Evolutionary conservation across 1,140 invertebrate genomes (phyloP), one percentile per base, ranked within the genome.

Genomic region (Formica exsecta): DNA sequence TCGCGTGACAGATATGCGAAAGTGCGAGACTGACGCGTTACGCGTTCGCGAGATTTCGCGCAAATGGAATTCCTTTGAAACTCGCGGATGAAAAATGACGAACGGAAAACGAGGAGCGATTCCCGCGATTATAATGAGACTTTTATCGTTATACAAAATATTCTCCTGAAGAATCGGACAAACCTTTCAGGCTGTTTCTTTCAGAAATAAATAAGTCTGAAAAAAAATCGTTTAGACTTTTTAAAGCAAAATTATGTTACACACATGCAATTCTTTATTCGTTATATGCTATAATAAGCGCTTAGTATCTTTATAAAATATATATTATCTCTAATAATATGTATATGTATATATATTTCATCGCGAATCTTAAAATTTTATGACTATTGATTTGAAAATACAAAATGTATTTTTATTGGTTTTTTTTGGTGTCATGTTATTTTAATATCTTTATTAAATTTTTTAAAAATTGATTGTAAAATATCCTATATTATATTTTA

Each of bases 1-100:
- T 32, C 68, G 32, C 51, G 29, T 83, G 85, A 86, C 61, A 65
- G 66, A 86, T 86, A 68, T 57, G 38, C 62, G n/a, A 36, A 84
- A 84, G 79, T 48, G 68, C 79, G 75, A 79, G 70, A 44, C 61
- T 65, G 51, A 70, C 41, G 44, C 65, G 51, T 85, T 65, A 77
- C 61, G 81, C 73, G 51, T 54, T 29, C 29, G 73, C 44, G 61
- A 57, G 59, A 85, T 64, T 44, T 38, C 61, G 44, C 48, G 44
- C 61, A 77, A 85, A 85, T 77, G 44, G 73, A 62, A 66, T 74
- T 83, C 41, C 57, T 57, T 29, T 29, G 54, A 36, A 68, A 62
- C 19, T 61, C 25, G 54, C 36, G 68, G 54, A 83, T 83, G 68
- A 83, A 71, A 83, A 83, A 83, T 83, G 77, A 38, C 22, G 19